Base-by-base conservation (phyloP, 2,888 invertebrate species). In the Timema podura region DNA sequence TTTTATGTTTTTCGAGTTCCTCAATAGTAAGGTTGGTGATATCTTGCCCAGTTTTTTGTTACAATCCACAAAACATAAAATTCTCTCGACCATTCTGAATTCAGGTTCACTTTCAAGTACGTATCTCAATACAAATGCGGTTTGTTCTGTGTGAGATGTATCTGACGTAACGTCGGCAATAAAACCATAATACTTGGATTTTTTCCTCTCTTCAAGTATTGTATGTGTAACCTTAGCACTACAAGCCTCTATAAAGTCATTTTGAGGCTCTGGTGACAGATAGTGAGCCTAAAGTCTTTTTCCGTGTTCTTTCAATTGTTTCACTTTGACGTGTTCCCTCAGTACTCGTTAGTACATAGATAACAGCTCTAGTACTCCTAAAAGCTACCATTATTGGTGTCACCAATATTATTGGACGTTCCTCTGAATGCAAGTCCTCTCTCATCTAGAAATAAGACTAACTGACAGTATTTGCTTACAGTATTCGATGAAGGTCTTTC, bases 21-120 rank as follows among this genome's bases (percentile, higher is more conserved):
- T 46, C 9, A 47, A 11, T 30, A 65, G n/a, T n/a, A 45, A 11
- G 46, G 13, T 49, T 49, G 11, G 51, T 49, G 51, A 49, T 49
- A 49, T 49, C 51, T 49, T 49, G 51, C 51, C 51, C 51, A 49
- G 46, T 65, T 65, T 65, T 65, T 48, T 65, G 11, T 10, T 65
- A 46, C 6, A 13, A 6, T 5, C 51, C 51, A 65, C 46, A 65
- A 65, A 65, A n/a, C 9, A 49, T 49, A 49, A 11, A 54, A 54
- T 15, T 54, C 54, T 54, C 54, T 54, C 54, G 6, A 10, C 54
- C 13, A 10, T 54, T 54, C 54, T 54, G 54, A 54, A 54, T 30
- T 54, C 54, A 54, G 6, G 13, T 54, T 54, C 54, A 54, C 11
- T 54, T 54, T 54, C 54, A 54, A 54, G 54, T 10, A 54, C 54